Conservation (phyloP, 30 jellyfish, hydroid and myxozoan genomes). For the Turritopsis rubra region DNA sequence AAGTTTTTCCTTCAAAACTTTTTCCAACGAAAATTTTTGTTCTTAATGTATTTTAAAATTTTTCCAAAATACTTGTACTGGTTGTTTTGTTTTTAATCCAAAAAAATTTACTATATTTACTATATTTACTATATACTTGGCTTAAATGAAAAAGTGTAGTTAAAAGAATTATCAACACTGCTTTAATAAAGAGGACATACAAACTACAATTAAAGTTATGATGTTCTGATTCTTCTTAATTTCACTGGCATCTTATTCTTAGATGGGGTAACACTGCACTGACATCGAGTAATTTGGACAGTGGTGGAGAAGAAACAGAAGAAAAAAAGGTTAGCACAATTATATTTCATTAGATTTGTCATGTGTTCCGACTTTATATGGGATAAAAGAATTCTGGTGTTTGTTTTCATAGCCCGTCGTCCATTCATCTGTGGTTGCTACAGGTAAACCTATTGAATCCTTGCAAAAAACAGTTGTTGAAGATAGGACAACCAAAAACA, state of each 20-base stretch:
- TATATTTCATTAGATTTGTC: neutral
- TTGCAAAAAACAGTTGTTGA: conserved; percentile 42
- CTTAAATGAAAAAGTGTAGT: too few species aligned
- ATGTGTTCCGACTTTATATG: neutral
- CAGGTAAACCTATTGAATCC: conserved; percentile 56
- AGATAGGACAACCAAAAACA: conserved; percentile 49
- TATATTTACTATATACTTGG: too few species aligned
- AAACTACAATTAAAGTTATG: neutral
- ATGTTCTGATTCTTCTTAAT: neutral
- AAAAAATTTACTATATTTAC: too few species aligned
- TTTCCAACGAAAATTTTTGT: too few species aligned
- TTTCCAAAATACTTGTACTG: too few species aligned
- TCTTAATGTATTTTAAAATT: too few species aligned
- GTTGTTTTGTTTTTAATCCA: too few species aligned
- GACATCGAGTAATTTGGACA: conserved; percentile 45
- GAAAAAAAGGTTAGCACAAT: conserved; percentile 44
- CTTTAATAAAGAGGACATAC: too few species aligned
- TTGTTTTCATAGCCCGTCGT: conserved; percentile 66
- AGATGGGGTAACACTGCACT: conserved; percentile 82
- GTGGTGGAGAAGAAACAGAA: conserved; percentile 87
- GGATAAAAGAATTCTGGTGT: neutral
- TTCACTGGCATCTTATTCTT: neutral
- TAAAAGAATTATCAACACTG: too few species aligned
- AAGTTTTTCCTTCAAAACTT: too few species aligned
- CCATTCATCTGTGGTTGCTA: conserved; percentile 88